These are phyloP conservation scores for Hemithea aestivaria DNA, from an alignment of 2,888 invertebrate genomes.

Conservation along the genomic window DNA sequence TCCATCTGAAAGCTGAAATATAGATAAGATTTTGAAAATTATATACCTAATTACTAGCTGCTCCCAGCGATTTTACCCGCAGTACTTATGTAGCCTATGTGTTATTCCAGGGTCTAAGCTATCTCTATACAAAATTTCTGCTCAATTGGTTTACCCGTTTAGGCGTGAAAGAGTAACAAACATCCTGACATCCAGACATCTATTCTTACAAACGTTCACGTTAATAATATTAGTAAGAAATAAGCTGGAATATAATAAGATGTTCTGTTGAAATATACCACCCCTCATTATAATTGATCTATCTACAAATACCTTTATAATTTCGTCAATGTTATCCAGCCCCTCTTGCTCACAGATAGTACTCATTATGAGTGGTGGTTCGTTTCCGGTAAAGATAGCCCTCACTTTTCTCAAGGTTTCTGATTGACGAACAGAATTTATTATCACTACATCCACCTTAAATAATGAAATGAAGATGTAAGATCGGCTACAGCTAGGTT, in stretches of 20 bases:
- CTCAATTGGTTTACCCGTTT: no score
- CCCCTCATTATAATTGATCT: background rate
- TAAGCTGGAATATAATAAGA: no score
- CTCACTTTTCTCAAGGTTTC: constrained; percentile 33
- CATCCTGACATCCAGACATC: no score
- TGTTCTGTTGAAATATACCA: background rate
- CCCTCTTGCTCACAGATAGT: constrained; percentile 51
- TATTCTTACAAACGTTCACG: no score
- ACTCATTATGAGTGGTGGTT: constrained; percentile 39
- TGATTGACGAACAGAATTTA: constrained; percentile 37
- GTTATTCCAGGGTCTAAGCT: no score
- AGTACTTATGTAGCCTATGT: no score
- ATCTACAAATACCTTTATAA: constrained; percentile 38
- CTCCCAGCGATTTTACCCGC: no score
- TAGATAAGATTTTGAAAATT: background rate
- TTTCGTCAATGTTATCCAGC: constrained; percentile 46
- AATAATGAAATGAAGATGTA: constrained; percentile 10
- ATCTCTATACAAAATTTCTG: no score
- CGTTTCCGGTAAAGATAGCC: constrained; percentile 29
- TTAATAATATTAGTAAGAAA: no score
- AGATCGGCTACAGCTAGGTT: no score
- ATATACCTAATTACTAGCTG: no score
- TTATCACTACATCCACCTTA: constrained; percentile 41
- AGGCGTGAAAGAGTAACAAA: no score
- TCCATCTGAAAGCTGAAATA: constrained; percentile 36